Evolutionary conservation across 2,113 vertebrate genomes (phyloP), one percentile per base, ranked within the genome.

Genomic region (Nothoprocta perdicaria): DNA sequence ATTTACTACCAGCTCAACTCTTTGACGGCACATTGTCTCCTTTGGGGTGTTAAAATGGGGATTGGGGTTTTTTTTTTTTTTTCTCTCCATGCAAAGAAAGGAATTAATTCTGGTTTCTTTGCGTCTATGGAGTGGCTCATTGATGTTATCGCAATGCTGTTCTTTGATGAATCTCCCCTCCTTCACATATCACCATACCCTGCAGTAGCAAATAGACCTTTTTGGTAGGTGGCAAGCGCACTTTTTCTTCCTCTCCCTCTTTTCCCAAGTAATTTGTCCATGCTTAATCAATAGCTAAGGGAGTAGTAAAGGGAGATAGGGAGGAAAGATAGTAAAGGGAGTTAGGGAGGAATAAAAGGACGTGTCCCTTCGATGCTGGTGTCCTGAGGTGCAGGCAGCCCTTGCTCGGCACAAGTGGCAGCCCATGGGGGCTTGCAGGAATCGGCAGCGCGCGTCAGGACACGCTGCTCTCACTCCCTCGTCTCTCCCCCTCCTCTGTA

Each of bases 371-470:
- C 57, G 88, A 29, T 53, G 7, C 6, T 22, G 29, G 19, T 86
- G 93, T 88, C 86, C 90, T 19, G 65, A 76, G 79, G 69, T 92
- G 4, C 23, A 88, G 88, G 33, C 65, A 80, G 91, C 80, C 72
- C 86, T 18, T 1, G 13, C 41, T 52, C 41, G 73, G 81, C 84
- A 78, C 72, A 92, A 92, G 81, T 84, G 83, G 73, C 86, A 65
- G 80, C 60, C 60, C 96, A 93, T 97, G 91, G 38, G 90, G 86
- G 88, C 92, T 86, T 89, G 9, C 82, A 86, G 93, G 94, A 97
- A 91, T 90, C 77, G 94, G 65, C 82, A 95, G 84, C 73, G 86
- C 96, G 86, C 96, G 97, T 97, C 91, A 96, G 90, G 92, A 93
- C 90, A 74, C 77, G 86, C 85, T 90, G 63, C 57, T 84, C 74